Evolutionary conservation across 2,797 vertebrate genomes (phyloP), one percentile per base, ranked within the genome.

Genomic region (Carcharodon carcharias): DNA sequence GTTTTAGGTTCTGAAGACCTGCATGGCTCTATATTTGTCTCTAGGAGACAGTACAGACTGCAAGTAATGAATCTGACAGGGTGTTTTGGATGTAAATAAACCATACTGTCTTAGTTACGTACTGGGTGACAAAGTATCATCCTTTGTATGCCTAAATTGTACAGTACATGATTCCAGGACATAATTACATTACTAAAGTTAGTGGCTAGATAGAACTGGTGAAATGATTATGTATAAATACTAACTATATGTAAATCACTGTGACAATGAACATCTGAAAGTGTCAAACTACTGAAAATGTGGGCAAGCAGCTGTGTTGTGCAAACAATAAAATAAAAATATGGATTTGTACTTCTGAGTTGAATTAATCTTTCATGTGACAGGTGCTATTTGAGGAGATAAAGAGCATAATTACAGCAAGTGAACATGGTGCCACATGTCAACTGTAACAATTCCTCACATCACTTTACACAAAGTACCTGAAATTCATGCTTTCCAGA

Each of bases 201-300:
- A 97, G 96, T 80, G 82, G 94, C 54, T 95, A 95, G 28, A 58
- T 73, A 77, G 94, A 95, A n/a, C 69, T 95, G 71, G 97, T 97
- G 96, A 97, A 96, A 95, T 96, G 96, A 97, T 96, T 91, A 73
- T 95, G 96, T 96, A 96, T 95, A 96, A 35, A 45, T 97, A 95
- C 69, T 95, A 95, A 96, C 97, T 96, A 96, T 95, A 97, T 96
- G 97, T 96, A 96, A 35, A 1, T 97, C 96, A 96, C 97, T 97
- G 97, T 98, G 93, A 97, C n/a, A 95, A 97, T 97, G 97, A 97
- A 97, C 96, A 96, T 97, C 97, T 97, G 96, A 97, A 97, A 95
- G 96, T 97, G 97, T 97, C 65, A 97, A 97, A 97, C 97, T 97
- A 97, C 97, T 98, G 97, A 97, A 96, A 97, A 95, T 96, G 97